Conservation (phyloP, 1,140 invertebrate species). For the Paracyclopina nana region DNA sequence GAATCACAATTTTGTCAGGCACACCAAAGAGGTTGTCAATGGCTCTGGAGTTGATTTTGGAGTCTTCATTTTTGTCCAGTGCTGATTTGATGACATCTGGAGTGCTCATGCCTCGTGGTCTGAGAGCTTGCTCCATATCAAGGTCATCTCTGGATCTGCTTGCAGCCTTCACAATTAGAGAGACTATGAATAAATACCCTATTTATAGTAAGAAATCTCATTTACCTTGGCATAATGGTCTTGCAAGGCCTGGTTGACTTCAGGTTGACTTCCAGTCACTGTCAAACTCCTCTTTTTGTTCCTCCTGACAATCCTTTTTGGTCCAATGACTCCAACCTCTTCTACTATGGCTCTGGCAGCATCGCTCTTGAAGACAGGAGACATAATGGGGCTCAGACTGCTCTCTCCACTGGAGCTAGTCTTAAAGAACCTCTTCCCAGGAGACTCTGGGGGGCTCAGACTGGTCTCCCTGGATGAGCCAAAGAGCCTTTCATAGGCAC, state of each 20-base stretch:
- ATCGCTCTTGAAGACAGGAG: slow-evolving; percentile 58
- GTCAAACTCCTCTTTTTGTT: slow-evolving; percentile 13
- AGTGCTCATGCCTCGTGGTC: slow-evolving; percentile 34
- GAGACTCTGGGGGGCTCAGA: slow-evolving; percentile 18
- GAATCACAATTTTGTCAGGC: slow-evolving; percentile 72
- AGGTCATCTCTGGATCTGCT: slow-evolving; percentile 51
- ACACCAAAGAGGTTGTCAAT: slow-evolving; percentile 62
- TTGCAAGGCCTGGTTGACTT: slow-evolving; percentile 5
- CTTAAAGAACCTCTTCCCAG: slow-evolving; percentile 18
- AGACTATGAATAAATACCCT: no score
- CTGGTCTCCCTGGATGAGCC: slow-evolving; percentile 21
- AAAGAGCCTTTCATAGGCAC: slow-evolving; percentile 28
- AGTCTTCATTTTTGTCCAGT: slow-evolving; percentile 37
- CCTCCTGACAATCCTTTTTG: not conserved
- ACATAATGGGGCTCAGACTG: slow-evolving; percentile 27
- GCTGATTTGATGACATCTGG: slow-evolving; percentile 65
- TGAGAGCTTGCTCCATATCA: slow-evolving; percentile 56
- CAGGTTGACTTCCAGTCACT: slow-evolving; percentile 11
- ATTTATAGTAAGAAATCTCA: no score
- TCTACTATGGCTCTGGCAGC: slow-evolving; percentile 61
- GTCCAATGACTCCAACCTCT: slow-evolving; percentile 38
- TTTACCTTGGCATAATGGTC: no score
- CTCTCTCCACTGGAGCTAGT: slow-evolving; percentile 20
- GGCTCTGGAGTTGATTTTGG: slow-evolving; percentile 47
- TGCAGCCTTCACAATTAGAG: no score